Evolutionary conservation across 2,113 vertebrate species (phyloP).

Genomic region (Pica pica): DNA sequence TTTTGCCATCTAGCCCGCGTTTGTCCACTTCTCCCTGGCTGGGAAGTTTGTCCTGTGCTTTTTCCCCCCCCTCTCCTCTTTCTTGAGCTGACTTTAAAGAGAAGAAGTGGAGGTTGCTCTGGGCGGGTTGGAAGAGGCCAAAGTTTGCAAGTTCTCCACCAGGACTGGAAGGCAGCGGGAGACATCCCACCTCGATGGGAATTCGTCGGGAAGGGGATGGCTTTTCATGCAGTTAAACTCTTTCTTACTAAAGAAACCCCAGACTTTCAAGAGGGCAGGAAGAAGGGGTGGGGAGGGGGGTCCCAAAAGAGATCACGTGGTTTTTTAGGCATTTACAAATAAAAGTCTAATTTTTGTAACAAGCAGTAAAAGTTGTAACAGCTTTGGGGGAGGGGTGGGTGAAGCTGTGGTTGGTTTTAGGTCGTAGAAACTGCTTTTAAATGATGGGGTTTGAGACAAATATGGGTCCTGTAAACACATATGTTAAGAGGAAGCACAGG

Average conservation of each 20-base stretch:
- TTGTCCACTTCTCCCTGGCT: background rate
- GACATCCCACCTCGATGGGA: background rate
- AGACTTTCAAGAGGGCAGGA: background rate
- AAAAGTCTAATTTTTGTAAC: slow-evolving; percentile 67
- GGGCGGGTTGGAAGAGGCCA: background rate
- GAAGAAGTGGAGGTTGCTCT: background rate
- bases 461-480: background rate
- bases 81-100: background rate
- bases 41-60: background rate
- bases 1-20: slow-evolving; percentile 77
- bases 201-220: background rate
- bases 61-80: rapidly evolving
- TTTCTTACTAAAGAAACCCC: slow-evolving; percentile 34
- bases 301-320: background rate
- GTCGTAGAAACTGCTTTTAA: slow-evolving; percentile 22
- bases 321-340: slow-evolving; percentile 54
- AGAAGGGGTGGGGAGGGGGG: background rate
- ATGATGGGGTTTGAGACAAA: background rate
- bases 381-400: background rate
- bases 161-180: background rate
- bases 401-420: background rate
- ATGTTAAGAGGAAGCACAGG: slow-evolving; percentile 14
- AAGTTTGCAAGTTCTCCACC: background rate
- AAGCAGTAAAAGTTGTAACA: background rate
- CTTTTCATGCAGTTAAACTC: background rate